These are phyloP conservation scores for Chorisops tibialis DNA, from an alignment of 2,888 invertebrate species.

Conservation along the genomic window DNA sequence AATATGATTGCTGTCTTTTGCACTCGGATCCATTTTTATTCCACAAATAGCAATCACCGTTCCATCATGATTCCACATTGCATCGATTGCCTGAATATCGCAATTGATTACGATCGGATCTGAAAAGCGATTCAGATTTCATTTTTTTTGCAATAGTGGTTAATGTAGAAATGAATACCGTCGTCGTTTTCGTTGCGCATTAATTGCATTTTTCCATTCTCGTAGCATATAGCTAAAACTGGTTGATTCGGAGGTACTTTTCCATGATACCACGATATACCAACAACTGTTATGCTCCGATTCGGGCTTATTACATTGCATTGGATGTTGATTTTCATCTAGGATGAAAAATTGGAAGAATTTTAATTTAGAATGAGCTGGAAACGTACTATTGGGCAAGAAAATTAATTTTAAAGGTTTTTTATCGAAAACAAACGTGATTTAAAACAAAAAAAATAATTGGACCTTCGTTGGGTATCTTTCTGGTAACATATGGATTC, in stretches of 20 bases:
- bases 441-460: too few species aligned
- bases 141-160: too few species aligned
- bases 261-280: slow-evolving; percentile 86
- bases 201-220: slow-evolving; percentile 80
- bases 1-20: slow-evolving; percentile 73
- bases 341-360: slow-evolving; percentile 43
- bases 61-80: slow-evolving; percentile 93
- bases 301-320: slow-evolving; percentile 52
- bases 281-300: slow-evolving; percentile 64
- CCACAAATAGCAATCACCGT: slow-evolving; percentile 86
- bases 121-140: too few species aligned
- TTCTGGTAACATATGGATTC: too few species aligned
- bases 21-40: slow-evolving; percentile 54
- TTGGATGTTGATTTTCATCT: slow-evolving; percentile 76
- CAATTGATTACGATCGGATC: slow-evolving; percentile 81
- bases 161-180: slow-evolving; percentile 57
- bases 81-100: slow-evolving; percentile 74
- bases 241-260: slow-evolving; percentile 71
- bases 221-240: slow-evolving; percentile 81
- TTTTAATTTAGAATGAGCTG: neutral
- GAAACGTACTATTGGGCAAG: neutral
- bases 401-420: neutral
- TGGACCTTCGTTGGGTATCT: too few species aligned
- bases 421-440: too few species aligned
- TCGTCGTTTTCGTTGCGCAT: slow-evolving; percentile 89